These are phyloP conservation scores for Stomorhina lunata DNA, from an alignment of 2,888 invertebrate genomes.

Conservation along the genomic window DNA sequence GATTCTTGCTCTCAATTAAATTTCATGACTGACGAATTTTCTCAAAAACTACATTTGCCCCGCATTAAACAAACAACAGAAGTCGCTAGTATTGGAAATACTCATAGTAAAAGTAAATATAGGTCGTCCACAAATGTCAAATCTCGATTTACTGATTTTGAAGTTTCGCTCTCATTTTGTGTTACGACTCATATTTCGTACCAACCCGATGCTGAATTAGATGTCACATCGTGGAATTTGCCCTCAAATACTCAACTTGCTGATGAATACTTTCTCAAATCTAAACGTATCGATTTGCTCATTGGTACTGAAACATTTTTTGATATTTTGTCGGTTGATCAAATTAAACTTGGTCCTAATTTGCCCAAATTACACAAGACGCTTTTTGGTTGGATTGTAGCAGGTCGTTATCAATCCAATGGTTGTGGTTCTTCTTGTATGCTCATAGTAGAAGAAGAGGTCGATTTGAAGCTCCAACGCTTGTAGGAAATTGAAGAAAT, in stretches of 20 bases:
- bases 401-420: conserved; percentile 30
- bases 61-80: conserved; percentile 45
- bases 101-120: conserved; percentile 42
- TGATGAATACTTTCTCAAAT: conserved; percentile 52
- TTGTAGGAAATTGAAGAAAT: conserved; percentile 31
- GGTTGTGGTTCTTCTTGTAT: background rate
- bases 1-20: conserved; percentile 61
- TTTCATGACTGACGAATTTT: conserved; percentile 53
- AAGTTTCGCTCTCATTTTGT: conserved; percentile 51
- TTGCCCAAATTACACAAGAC: conserved; percentile 57
- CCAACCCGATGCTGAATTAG: no score
- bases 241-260: conserved; percentile 50
- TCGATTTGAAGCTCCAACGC: conserved; percentile 15
- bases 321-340: conserved; percentile 53
- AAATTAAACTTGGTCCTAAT: conserved; percentile 55
- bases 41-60: conserved; percentile 42
- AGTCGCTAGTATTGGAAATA: conserved; percentile 56
- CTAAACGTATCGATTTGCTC: conserved; percentile 52
- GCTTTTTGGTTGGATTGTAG: conserved; percentile 51
- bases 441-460: conserved; percentile 7
- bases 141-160: conserved; percentile 43
- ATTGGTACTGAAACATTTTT: conserved; percentile 59
- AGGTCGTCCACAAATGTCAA: conserved; percentile 48
- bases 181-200: conserved; percentile 60
- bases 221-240: conserved; percentile 44